phyloP scores from a whole-genome alignment of 2,888 invertebrate species.

The Exocentrus adspersus region DNA sequence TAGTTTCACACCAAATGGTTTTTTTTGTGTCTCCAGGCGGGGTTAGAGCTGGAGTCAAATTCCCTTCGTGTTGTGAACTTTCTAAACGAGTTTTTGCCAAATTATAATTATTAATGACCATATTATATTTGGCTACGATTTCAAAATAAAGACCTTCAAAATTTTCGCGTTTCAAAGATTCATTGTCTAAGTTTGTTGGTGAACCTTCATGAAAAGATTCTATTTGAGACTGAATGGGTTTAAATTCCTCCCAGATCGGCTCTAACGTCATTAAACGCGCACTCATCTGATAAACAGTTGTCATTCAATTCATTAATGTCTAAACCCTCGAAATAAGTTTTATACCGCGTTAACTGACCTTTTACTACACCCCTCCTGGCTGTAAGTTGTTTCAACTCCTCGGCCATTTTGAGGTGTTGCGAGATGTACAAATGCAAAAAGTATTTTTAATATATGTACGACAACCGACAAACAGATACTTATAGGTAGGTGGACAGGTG shows the following conservation, averaged over 20 bases:
- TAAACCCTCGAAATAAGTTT: not conserved
- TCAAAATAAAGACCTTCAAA: not conserved
- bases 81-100: not conserved
- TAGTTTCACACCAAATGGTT: not conserved
- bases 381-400: not conserved
- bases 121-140: not conserved
- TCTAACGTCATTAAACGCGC: not conserved
- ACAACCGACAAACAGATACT: no score
- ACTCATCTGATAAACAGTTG: not conserved
- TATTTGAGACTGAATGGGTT: not conserved
- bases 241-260: not conserved
- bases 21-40: not conserved
- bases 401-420: conserved; percentile 1
- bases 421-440: no score
- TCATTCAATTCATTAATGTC: not conserved
- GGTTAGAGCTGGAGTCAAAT: not conserved
- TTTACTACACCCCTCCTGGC: not conserved
- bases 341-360: not conserved
- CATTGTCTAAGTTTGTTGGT: not conserved
- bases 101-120: not conserved
- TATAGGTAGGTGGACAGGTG: no score
- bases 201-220: not conserved
- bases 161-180: not conserved
- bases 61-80: no score
- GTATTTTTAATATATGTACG: no score